Evolutionary conservation across 2,888 invertebrate species (phyloP).

Genomic region (Strigamia crassipes): DNA sequence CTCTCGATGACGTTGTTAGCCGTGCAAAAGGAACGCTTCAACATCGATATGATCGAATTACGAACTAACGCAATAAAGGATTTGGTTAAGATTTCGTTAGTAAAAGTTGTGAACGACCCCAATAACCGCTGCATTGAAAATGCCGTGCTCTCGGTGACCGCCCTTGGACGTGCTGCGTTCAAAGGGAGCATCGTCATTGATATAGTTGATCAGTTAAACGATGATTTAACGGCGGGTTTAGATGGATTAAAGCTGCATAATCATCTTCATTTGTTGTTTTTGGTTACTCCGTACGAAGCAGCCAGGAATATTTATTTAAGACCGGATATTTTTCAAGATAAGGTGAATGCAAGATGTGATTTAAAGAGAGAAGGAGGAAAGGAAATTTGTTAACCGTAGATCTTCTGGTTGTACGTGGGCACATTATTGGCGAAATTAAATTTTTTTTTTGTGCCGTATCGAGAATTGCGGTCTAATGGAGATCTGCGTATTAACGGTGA

Average conservation of each 20-base stretch:
- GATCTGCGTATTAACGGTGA: too few species aligned
- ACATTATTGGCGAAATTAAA: too few species aligned
- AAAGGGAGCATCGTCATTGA: conserved; percentile 76
- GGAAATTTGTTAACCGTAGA: too few species aligned
- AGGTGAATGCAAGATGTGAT: conserved; percentile 63
- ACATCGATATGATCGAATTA: background rate
- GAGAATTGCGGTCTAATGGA: too few species aligned
- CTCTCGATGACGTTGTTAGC: background rate
- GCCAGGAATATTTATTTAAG: conserved; percentile 65
- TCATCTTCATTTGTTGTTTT: conserved; percentile 81
- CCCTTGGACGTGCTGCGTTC: background rate
- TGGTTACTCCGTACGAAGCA: conserved; percentile 80
- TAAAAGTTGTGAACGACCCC: background rate
- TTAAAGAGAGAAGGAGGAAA: background rate
- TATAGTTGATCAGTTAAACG: conserved; percentile 71
- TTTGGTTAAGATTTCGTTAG: background rate
- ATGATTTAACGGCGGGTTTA: conserved; percentile 75
- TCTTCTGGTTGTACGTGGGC: too few species aligned
- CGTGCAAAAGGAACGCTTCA: background rate
- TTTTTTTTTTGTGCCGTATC: too few species aligned
- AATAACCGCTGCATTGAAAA: conserved; percentile 3
- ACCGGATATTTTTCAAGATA: conserved; percentile 65
- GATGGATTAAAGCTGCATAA: conserved; percentile 76
- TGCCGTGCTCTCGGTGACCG: background rate
- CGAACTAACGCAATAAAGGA: background rate